A percentile compares a stretch with the other conserved stretches of the same genome.
Evolutionary conservation across 2,113 vertebrate species (phyloP).

Genomic region (Pelvicachromis taeniatus): DNA sequence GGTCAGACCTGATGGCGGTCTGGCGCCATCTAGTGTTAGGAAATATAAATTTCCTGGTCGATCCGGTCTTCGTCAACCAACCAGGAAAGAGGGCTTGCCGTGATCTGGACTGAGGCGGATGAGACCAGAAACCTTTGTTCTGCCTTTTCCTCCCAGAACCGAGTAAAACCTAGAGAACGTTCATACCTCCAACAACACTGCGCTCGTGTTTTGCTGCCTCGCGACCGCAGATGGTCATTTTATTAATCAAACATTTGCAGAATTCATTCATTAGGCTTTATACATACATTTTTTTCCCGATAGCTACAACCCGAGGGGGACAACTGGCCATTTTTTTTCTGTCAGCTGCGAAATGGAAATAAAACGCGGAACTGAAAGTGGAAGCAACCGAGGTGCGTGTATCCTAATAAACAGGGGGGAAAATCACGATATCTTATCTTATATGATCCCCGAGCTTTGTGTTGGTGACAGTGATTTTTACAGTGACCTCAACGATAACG

Average conservation of each 20-base stretch:
- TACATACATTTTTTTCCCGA: background rate
- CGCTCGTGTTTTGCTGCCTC: background rate
- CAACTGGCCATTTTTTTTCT: slow-evolving; percentile 4
- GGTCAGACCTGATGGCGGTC: background rate
- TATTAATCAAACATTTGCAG: background rate
- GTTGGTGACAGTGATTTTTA: background rate
- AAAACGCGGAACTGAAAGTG: slow-evolving; percentile 57
- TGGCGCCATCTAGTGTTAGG: slow-evolving; percentile 20
- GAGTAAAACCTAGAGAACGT: background rate
- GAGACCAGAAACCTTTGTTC: slow-evolving; percentile 73
- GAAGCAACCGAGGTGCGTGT: slow-evolving; percentile 66
- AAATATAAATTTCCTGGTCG: background rate
- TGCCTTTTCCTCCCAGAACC: slow-evolving; percentile 7
- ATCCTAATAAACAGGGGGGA: background rate
- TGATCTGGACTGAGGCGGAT: slow-evolving; percentile 71
- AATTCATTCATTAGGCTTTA: background rate
- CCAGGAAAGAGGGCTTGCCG: slow-evolving; percentile 68
- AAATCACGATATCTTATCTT: background rate
- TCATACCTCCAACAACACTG: background rate
- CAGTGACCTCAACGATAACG: background rate
- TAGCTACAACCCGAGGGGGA: slow-evolving; percentile 28
- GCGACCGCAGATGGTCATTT: background rate
- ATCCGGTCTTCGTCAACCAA: slow-evolving; percentile 70
- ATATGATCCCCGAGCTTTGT: background rate
- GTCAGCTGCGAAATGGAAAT: slow-evolving; percentile 65